Evolutionary conservation across 2,888 invertebrate species (phyloP).

Genomic region (Pimpla rufipes): DNA sequence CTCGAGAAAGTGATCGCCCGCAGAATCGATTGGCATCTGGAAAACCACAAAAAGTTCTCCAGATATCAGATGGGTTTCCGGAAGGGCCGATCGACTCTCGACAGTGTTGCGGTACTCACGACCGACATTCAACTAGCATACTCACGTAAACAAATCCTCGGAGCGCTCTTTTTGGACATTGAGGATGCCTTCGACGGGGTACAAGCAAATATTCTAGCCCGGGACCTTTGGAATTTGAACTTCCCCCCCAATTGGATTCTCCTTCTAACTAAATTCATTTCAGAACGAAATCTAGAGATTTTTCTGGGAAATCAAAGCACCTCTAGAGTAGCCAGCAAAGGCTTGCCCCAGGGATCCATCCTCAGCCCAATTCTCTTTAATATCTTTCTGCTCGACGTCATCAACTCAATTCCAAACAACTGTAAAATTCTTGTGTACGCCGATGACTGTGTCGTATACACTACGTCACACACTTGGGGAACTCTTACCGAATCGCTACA

Average conservation of each 20-base stretch:
- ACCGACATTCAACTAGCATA: slow-evolving; percentile 26
- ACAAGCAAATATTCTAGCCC: background rate
- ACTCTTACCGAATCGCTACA: too few species aligned
- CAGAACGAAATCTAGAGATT: background rate
- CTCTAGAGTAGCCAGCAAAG: background rate
- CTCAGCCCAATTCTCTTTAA: background rate
- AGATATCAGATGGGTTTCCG: slow-evolving; percentile 37
- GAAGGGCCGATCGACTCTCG: slow-evolving; percentile 20
- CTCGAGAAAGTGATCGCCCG: slow-evolving; percentile 26
- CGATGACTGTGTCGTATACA: background rate
- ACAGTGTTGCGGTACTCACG: slow-evolving; percentile 33
- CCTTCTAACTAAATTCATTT: background rate
- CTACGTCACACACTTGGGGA: too few species aligned
- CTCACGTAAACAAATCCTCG: background rate
- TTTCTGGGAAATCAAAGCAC: background rate
- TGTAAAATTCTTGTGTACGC: background rate
- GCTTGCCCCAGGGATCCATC: background rate
- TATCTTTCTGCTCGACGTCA: background rate
- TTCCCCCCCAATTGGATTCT: background rate
- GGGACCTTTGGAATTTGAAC: slow-evolving; percentile 1
- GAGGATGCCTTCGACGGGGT: slow-evolving; percentile 52
- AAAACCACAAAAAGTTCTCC: background rate
- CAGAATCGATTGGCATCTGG: slow-evolving; percentile 21
- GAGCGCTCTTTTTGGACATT: slow-evolving; percentile 46
- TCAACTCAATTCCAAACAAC: background rate